Conservation (phyloP, 2,888 invertebrate genomes). For the Xestia sexstrigata region DNA sequence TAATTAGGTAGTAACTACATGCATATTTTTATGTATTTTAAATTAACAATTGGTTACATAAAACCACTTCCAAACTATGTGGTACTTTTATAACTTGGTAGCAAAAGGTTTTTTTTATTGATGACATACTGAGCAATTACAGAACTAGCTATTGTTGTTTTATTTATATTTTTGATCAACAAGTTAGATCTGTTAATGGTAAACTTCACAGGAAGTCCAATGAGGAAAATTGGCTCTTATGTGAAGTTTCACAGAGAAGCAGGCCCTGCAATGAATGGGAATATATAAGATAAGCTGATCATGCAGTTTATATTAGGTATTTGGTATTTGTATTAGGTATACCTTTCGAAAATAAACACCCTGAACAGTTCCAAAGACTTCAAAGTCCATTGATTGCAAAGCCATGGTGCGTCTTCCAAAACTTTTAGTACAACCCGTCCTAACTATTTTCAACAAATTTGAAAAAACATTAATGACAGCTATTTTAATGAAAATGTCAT, state of each 20-base stretch:
- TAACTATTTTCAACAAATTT: neutral
- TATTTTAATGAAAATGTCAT: conserved; percentile 26
- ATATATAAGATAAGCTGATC: neutral
- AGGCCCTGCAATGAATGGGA: neutral
- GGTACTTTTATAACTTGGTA: neutral
- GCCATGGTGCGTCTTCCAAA: conserved; percentile 41
- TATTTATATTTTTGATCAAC: neutral
- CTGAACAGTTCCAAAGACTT: conserved; percentile 88
- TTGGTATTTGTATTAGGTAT: neutral
- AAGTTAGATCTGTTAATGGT: neutral
- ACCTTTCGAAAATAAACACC: conserved; percentile 70
- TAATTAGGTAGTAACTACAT: neutral
- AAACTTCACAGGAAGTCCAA: neutral
- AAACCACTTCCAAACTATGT: neutral
- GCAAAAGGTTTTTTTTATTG: neutral
- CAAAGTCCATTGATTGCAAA: conserved; percentile 80
- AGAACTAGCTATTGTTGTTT: neutral
- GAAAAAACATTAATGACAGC: conserved; percentile 25
- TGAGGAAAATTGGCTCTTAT: neutral
- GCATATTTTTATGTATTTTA: conserved; percentile 3
- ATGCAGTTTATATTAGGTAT: neutral
- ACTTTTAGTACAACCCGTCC: conserved; percentile 18
- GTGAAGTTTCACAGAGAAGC: neutral
- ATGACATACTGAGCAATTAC: neutral
- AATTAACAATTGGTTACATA: conserved; percentile 2